phyloP scores from a whole-genome alignment of 2,888 invertebrate species.

The Toxonevra muliebris region DNA sequence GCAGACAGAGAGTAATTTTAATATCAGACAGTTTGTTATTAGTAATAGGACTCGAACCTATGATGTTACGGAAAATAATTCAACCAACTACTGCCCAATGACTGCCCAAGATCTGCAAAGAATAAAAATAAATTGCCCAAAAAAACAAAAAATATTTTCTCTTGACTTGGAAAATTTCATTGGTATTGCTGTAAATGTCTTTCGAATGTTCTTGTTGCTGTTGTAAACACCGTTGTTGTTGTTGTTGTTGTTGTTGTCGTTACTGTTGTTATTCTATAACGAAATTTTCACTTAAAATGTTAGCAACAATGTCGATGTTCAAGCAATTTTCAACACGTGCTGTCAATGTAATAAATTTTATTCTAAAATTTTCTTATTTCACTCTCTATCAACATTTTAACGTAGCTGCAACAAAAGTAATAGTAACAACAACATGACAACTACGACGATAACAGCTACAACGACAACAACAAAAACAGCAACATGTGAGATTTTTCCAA shows the following conservation, averaged over 20 bases:
- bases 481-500: not conserved
- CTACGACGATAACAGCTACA: not conserved
- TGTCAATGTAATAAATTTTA: constrained; percentile 59
- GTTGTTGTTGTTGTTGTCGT: not conserved
- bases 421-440: not conserved
- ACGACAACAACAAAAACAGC: constrained; percentile 18
- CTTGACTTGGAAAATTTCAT: too few species aligned
- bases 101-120: too few species aligned
- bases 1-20: too few species aligned
- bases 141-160: too few species aligned
- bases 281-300: constrained; percentile 35
- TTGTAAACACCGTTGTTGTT: constrained; percentile 4
- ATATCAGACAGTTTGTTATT: too few species aligned
- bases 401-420: not conserved
- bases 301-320: constrained; percentile 48
- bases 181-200: too few species aligned
- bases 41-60: too few species aligned
- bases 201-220: not conserved
- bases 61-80: too few species aligned
- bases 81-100: too few species aligned
- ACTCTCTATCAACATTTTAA: not conserved
- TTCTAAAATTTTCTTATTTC: constrained; percentile 45
- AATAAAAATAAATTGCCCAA: too few species aligned
- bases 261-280: too few species aligned
- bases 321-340: constrained; percentile 62